These are phyloP conservation scores for Petrophora chlorosata DNA, from an alignment of 2,888 invertebrate genomes.

Conservation along the genomic window DNA sequence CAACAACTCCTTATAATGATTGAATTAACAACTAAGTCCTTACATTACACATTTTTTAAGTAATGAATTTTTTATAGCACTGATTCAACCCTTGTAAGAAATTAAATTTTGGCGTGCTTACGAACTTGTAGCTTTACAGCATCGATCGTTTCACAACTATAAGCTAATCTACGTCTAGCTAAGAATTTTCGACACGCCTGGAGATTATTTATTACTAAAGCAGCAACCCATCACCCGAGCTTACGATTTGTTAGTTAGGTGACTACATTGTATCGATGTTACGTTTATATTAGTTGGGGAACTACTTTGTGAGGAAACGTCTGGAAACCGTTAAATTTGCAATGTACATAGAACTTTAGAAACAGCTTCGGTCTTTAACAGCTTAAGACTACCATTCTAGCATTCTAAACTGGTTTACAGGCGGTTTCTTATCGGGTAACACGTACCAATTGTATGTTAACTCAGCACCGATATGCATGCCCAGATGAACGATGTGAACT, in stretches of 20 bases:
- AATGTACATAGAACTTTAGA: neutral
- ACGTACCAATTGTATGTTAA: constrained; percentile 26
- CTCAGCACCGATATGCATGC: constrained; percentile 62
- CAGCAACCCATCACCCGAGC: constrained; percentile 41
- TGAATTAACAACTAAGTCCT: too few species aligned
- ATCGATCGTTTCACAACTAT: constrained; percentile 15
- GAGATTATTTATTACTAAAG: constrained; percentile 17
- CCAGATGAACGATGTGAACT: constrained; percentile 43
- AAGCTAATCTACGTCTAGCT: constrained; percentile 18
- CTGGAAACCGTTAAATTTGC: neutral
- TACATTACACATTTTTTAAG: too few species aligned
- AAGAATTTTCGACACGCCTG: constrained; percentile 43
- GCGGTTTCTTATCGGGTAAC: constrained; percentile 11
- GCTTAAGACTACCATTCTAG: neutral
- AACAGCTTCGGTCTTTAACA: neutral
- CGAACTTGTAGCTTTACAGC: constrained; percentile 42
- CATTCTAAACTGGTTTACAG: neutral
- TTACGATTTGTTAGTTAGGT: constrained; percentile 43
- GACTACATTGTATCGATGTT: constrained; percentile 41
- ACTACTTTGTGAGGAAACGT: constrained; percentile 9
- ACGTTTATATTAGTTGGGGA: constrained; percentile 39
- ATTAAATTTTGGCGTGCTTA: constrained; percentile 42
- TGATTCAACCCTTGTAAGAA: constrained; percentile 20
- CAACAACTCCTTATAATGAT: too few species aligned
- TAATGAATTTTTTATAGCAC: too few species aligned